Evolutionary conservation across 2,797 vertebrate species (phyloP), one percentile per base, ranked within the genome.

Genomic region (Darevskia nairensis): DNA sequence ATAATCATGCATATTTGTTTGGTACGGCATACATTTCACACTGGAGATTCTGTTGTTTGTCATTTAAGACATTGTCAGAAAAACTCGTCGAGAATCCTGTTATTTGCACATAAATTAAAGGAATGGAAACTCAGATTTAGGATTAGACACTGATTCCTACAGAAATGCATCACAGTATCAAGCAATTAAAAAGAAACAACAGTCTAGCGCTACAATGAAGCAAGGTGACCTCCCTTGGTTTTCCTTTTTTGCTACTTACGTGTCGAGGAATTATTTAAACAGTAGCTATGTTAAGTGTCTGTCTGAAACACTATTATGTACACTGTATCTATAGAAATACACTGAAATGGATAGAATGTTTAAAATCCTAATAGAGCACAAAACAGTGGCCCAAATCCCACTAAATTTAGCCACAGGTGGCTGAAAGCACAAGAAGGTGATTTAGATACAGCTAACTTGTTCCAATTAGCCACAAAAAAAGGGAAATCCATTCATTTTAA

Each of bases 231-330:
- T 25, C 50, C 50, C 50, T 55, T 55, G 50, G 50, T 55, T 55
- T 55, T 55, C 50, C 11, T 87, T 76, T 39, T 89, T 91, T 84
- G 61, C 89, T 90, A 88, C 44, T 91, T 90, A 59, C 0, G 10
- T 89, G 3, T 89, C 91, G 82, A 91, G 82, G 72, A 90, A 92
- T 69, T 85, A 88, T 89, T 50, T 92, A 92, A 50, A 87, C 82
- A 89, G 82, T 91, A 92, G 88, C 89, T 93, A 88, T 93, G 90
- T 90, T 93, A 90, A 93, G n/a, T 89, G 75, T 89, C 80, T 89
- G 82, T 88, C 80, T 89, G 82, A 92, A 91, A 86, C 50, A 66
- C 46, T 91, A 41, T 78, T 92, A 19, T 29, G 8, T 35, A 92
- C 1, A 91, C 91, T 81, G 32, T 90, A 84, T 94, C 17, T 61